These are phyloP conservation scores for Dinomys branickii DNA, from an alignment of 2,113 vertebrate genomes.

Conservation along the genomic window DNA sequence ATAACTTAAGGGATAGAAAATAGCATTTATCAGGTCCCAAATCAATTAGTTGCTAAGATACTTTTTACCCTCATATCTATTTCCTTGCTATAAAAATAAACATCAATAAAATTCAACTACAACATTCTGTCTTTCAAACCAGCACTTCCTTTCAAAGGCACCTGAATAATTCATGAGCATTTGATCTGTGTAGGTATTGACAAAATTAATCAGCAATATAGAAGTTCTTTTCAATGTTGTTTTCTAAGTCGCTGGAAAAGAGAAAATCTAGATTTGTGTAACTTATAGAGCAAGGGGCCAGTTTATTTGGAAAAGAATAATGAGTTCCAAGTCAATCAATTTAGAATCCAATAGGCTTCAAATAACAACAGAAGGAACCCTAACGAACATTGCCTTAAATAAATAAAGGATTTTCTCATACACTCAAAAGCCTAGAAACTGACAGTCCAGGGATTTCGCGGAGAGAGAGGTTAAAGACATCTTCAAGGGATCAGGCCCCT, in stretches of 20 bases:
- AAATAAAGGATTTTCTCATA: background rate
- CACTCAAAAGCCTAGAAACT: background rate
- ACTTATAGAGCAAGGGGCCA: background rate
- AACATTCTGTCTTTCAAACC: background rate
- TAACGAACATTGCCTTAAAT: background rate
- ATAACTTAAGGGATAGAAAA: background rate
- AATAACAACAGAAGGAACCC: background rate
- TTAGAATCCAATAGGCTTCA: background rate
- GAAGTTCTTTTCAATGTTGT: background rate
- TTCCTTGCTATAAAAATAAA: background rate
- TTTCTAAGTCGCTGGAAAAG: background rate
- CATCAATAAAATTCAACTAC: background rate
- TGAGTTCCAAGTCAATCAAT: background rate
- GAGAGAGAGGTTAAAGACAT: background rate
- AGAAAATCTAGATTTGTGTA: background rate
- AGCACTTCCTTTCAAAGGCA: background rate
- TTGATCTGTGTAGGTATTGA: background rate
- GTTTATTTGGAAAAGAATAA: background rate
- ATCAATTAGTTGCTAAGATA: background rate
- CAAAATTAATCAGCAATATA: background rate
- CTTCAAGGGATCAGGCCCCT: background rate
- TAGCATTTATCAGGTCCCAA: background rate
- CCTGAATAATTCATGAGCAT: background rate
- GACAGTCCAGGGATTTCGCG: background rate
- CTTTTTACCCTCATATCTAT: constrained; percentile 1